Percentiles rank a stretch among this genome's conserved stretches.
Conservation (phyloP, 1,140 invertebrate species). For the Solenopsis invicta region DNA sequence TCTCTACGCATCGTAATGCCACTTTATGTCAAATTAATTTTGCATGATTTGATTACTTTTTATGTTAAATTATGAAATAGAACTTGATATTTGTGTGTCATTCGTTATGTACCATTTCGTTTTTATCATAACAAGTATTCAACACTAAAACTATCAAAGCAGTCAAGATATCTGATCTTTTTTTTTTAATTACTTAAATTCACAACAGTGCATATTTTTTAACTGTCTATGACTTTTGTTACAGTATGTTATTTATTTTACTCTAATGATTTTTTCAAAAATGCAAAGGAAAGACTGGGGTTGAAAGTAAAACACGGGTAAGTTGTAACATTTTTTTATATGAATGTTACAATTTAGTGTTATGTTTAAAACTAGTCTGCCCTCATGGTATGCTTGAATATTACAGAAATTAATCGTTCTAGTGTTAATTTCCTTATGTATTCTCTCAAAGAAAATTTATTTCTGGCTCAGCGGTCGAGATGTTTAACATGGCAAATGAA, state of each 20-base stretch:
- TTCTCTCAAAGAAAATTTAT: background rate
- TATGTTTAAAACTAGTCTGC: no score
- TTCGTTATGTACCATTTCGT: background rate
- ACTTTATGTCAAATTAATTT: background rate
- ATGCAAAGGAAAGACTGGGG: background rate
- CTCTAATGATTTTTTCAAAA: background rate
- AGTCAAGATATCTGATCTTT: background rate
- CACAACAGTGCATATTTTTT: background rate
- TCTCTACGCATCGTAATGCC: background rate
- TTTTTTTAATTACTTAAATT: background rate
- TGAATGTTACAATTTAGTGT: no score
- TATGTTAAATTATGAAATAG: slow-evolving; percentile 16
- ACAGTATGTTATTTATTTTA: background rate
- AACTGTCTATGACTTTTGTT: background rate
- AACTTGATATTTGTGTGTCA: background rate
- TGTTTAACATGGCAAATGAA: background rate
- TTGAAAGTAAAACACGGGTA: no score
- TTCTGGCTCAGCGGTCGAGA: background rate
- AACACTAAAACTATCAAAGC: background rate
- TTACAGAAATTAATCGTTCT: background rate
- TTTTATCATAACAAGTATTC: background rate
- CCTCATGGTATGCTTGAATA: no score
- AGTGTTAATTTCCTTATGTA: background rate
- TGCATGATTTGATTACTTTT: background rate
- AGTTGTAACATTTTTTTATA: no score